Evolutionary conservation across 2,113 vertebrate genomes (phyloP), one percentile per base, ranked within the genome.

Genomic region (Toxotes jaculatrix): DNA sequence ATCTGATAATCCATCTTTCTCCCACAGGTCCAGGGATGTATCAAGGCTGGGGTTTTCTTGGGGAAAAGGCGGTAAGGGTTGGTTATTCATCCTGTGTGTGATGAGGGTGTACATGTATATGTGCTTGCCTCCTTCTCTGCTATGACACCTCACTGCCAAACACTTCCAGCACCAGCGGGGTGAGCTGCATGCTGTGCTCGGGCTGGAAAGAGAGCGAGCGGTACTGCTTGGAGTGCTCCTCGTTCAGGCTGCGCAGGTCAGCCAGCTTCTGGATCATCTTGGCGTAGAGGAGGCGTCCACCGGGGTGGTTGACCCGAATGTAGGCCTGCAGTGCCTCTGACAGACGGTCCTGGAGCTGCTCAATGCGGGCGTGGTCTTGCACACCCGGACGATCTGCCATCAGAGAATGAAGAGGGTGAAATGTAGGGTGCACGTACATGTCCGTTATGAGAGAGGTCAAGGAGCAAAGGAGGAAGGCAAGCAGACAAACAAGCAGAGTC

Each of bases 261-360:
- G 98, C 97, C 73, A 99, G 93, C 86, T 99, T 99, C 94, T 99
- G 98, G 95, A 99, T 99, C 98, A 99, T 99, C 93, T 98, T 99
- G 86, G 98, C 96, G 0, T 99, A 99, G 78, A 99, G 96, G 79
- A 97, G 94, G 83, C 95, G 97, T 34, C 97, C 94, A 1, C 97
- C 96, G 0, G 97, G 95, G 90, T 98, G 98, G 76, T 96, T 93
- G 89, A 97, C 95, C 4, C 95, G 96, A 92, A 99, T 99, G 88
- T 99, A 99, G 62, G 96, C 97, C 95, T 99, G 98, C 74, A 99
- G 95, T 0, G 92, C 94, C 85, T 97, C 97, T 0, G 97, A 99
- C 56, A 99, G 91, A 3, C 81, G 94, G 74, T 99, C 97, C 93
- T 99, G 98, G 60, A 99, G 96, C 60, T 95, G 94, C 87, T 99